Conservation (phyloP, 2,797 vertebrate genomes). For the Phoebastria nigripes region DNA sequence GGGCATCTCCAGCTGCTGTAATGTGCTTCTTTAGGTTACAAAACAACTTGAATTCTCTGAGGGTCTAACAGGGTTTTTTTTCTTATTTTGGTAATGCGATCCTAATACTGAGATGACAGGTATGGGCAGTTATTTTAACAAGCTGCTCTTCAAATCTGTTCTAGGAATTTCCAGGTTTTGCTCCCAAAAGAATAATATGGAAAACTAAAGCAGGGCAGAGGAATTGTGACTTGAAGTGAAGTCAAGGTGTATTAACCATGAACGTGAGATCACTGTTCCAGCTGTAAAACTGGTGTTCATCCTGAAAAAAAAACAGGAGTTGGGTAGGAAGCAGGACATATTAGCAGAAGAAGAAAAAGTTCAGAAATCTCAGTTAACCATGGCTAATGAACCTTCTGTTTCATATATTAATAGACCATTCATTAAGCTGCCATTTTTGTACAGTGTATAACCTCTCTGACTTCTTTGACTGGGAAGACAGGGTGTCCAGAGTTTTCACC, state of each 20-base stretch:
- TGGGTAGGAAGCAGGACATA: not conserved
- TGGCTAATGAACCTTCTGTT: not conserved
- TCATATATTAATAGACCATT: not conserved
- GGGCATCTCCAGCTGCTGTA: not conserved
- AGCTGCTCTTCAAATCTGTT: conserved; percentile 29
- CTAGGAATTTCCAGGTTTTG: conserved; percentile 20
- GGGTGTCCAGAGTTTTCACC: not conserved
- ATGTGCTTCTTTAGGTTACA: not conserved
- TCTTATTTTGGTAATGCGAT: conserved; percentile 75
- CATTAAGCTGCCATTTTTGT: not conserved
- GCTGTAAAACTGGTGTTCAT: not conserved
- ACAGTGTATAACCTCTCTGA: not conserved
- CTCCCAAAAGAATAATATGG: conserved; percentile 5
- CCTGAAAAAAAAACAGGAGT: not conserved
- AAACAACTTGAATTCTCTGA: conserved; percentile 75
- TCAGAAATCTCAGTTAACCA: not conserved
- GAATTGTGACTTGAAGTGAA: conserved; percentile 1
- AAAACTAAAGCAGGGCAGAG: conserved; percentile 20
- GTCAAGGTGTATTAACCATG: not conserved
- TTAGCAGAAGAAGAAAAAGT: not conserved
- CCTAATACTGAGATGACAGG: conserved; percentile 70
- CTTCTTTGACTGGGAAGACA: not conserved
- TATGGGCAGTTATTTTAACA: conserved; percentile 68
- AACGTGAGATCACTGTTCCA: not conserved
- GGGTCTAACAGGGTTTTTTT: conserved; percentile 76